phyloP scores from a whole-genome alignment of 2,888 invertebrate genomes.

The Tuberolachnus salignus region DNA sequence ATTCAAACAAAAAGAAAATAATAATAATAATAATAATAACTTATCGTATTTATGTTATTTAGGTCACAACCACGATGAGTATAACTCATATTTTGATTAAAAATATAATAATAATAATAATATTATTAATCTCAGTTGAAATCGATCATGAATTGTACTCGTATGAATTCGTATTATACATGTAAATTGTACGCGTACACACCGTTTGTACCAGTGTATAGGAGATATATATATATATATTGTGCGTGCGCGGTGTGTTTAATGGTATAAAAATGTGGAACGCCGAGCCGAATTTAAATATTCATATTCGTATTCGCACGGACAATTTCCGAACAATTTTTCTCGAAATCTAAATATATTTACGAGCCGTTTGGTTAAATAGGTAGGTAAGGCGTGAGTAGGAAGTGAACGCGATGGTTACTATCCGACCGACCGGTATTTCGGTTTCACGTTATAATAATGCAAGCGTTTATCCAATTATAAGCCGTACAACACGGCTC shows the following conservation, averaged over 20 bases:
- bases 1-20: background rate
- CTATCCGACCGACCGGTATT: background rate
- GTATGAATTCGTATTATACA: too few species aligned
- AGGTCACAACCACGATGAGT: background rate
- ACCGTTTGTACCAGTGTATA: too few species aligned
- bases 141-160: too few species aligned
- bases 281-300: background rate
- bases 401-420: too few species aligned
- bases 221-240: too few species aligned
- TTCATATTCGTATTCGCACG: too few species aligned
- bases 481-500: background rate
- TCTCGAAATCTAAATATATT: background rate
- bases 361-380: background rate
- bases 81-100: background rate
- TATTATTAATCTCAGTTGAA: background rate
- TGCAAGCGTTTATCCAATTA: background rate
- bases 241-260: too few species aligned
- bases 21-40: too few species aligned
- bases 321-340: background rate
- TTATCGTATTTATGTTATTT: slow-evolving; percentile 1
- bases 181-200: too few species aligned
- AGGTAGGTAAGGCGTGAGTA: too few species aligned
- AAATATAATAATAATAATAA: too few species aligned
- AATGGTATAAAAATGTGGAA: background rate
- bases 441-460: background rate